Evolutionary conservation across 1,140 invertebrate genomes (phyloP).

Genomic region (Bombus vancouverensis): DNA sequence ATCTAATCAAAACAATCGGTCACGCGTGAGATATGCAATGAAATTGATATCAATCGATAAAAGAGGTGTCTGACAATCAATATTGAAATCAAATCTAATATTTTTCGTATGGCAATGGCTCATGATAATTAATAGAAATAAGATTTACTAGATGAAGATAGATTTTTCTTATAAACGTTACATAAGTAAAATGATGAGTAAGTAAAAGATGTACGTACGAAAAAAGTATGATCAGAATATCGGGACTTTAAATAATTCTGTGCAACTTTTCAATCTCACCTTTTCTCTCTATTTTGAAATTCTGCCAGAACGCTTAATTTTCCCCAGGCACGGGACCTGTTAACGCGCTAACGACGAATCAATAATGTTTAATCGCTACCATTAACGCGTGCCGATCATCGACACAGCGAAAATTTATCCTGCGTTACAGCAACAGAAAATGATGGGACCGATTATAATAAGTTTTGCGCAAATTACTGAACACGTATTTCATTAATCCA

Average conservation of each 20-base stretch:
- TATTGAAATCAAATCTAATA: neutral
- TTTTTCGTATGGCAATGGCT: no score
- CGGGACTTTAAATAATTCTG: neutral
- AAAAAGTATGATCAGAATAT: neutral
- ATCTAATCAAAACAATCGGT: neutral
- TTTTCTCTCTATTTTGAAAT: neutral
- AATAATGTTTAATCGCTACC: neutral
- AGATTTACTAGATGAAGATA: neutral
- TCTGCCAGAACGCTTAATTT: neutral
- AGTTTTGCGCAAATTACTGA: neutral
- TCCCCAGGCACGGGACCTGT: neutral
- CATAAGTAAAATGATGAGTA: no score
- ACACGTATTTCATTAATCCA: neutral
- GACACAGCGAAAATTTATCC: neutral
- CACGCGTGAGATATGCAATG: neutral
- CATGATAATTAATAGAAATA: no score
- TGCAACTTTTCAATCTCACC: neutral
- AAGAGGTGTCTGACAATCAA: neutral
- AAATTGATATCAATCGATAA: neutral
- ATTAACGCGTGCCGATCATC: neutral
- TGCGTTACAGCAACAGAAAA: neutral
- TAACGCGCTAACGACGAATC: neutral
- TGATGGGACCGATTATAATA: conserved; percentile 2
- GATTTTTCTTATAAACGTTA: no score
- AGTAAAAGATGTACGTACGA: no score